A percentile compares a stretch with the other conserved stretches of the same genome.
phyloP scores from a whole-genome alignment of 1,140 invertebrate species.

The Maniola jurtina region DNA sequence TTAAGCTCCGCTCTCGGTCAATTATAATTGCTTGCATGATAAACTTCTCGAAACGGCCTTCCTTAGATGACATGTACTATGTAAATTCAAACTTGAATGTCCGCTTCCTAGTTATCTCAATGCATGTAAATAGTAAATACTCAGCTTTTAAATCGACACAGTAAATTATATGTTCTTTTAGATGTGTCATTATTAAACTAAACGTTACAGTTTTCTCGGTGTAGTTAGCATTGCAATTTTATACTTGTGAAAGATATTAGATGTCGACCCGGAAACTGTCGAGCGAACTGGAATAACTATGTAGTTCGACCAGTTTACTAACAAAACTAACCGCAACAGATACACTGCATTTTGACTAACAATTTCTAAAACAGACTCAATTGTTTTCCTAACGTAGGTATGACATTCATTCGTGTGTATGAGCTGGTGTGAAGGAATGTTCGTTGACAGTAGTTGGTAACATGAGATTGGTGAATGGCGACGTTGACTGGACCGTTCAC shows the following conservation, averaged over 20 bases:
- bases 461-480: slow-evolving; percentile 48
- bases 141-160: too few species aligned
- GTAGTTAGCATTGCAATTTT: slow-evolving; percentile 7
- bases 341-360: slow-evolving; percentile 6
- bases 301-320: slow-evolving; percentile 6
- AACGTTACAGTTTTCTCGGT: too few species aligned
- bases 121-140: neutral
- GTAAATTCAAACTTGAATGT: neutral
- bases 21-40: slow-evolving; percentile 15
- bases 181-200: too few species aligned
- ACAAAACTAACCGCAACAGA: slow-evolving; percentile 6
- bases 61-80: slow-evolving; percentile 1
- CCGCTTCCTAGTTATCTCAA: neutral
- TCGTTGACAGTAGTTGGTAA: slow-evolving; percentile 34
- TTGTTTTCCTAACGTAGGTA: neutral
- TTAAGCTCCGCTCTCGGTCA: slow-evolving; percentile 9
- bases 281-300: slow-evolving; percentile 1
- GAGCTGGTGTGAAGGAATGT: slow-evolving; percentile 27
- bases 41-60: slow-evolving; percentile 13
- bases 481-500: slow-evolving; percentile 14
- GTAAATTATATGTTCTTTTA: too few species aligned
- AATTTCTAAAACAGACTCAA: slow-evolving; percentile 10
- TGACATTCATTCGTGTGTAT: slow-evolving; percentile 9
- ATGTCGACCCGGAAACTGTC: slow-evolving; percentile 7
- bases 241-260: slow-evolving; percentile 14